phyloP scores from a whole-genome alignment of 2,113 vertebrate genomes.

The Lepidothrix coronata region DNA sequence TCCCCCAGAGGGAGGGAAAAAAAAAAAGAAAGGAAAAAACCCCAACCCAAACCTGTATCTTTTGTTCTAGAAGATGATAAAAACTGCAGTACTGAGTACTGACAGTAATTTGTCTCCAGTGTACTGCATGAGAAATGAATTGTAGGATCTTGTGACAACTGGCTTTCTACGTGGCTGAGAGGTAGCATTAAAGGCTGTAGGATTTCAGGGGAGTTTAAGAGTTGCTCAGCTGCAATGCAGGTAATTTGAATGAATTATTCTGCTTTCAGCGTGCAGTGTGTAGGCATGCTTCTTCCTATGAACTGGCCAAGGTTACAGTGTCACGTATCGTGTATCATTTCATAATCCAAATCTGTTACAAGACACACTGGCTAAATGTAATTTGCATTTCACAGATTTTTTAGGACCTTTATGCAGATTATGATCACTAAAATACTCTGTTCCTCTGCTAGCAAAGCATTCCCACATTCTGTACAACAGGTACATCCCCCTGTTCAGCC shows the following conservation, averaged over 20 bases:
- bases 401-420: not conserved
- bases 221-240: constrained; percentile 48
- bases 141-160: constrained; percentile 30
- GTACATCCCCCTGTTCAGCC: not conserved
- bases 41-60: not conserved
- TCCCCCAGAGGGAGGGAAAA: not conserved
- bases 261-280: not conserved
- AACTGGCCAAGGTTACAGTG: not conserved
- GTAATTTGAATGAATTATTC: constrained; percentile 37
- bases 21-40: rapidly evolving
- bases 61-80: constrained; percentile 36
- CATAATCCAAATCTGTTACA: not conserved
- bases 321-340: not conserved
- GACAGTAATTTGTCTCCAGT: constrained; percentile 49
- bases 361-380: not conserved
- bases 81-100: constrained; percentile 7
- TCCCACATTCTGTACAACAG: not conserved
- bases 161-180: not conserved
- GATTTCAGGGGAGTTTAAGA: constrained; percentile 23
- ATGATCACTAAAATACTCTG: not conserved
- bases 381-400: not conserved
- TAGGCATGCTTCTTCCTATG: not conserved
- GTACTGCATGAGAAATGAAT: constrained; percentile 42
- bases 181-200: not conserved
- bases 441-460: not conserved